Conservation (phyloP, 2,888 invertebrate species). For the Julus scandinavius region DNA sequence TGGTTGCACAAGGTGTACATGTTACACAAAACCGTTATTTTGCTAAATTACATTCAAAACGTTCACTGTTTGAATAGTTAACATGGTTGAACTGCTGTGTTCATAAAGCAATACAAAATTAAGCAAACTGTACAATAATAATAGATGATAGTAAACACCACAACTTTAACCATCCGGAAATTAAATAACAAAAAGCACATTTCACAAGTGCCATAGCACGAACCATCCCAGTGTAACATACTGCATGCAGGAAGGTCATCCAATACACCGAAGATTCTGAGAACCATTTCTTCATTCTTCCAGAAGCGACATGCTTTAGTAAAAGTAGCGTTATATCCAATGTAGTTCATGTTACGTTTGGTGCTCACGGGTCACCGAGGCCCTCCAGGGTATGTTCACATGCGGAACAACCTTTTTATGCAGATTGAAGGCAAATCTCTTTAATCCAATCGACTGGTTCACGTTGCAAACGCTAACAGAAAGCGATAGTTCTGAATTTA, state of each 20-base stretch:
- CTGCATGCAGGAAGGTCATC: neutral
- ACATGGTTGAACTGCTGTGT: too few relatives aligned
- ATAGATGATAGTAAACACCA: too few relatives aligned
- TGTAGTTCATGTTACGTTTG: neutral
- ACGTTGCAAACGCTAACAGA: neutral
- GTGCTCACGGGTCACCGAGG: neutral
- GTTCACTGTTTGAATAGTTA: too few relatives aligned
- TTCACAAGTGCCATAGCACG: neutral
- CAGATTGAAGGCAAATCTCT: neutral
- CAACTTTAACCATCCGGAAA: neutral
- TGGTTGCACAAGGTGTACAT: too few relatives aligned
- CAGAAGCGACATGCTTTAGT: neutral
- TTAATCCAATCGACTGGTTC: constrained; percentile 25
- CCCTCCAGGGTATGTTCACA: neutral
- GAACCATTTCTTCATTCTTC: neutral
- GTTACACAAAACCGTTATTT: too few relatives aligned
- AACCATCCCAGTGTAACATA: too few relatives aligned
- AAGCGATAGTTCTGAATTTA: constrained; percentile 14
- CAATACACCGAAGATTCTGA: neutral
- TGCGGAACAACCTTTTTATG: neutral
- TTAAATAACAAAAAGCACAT: neutral
- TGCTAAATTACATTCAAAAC: too few relatives aligned
- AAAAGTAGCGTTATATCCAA: neutral
- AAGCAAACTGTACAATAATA: too few relatives aligned
- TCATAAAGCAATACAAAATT: too few relatives aligned